Conservation (phyloP, 2,888 invertebrate genomes). For the Bedellia somnulentella region DNA sequence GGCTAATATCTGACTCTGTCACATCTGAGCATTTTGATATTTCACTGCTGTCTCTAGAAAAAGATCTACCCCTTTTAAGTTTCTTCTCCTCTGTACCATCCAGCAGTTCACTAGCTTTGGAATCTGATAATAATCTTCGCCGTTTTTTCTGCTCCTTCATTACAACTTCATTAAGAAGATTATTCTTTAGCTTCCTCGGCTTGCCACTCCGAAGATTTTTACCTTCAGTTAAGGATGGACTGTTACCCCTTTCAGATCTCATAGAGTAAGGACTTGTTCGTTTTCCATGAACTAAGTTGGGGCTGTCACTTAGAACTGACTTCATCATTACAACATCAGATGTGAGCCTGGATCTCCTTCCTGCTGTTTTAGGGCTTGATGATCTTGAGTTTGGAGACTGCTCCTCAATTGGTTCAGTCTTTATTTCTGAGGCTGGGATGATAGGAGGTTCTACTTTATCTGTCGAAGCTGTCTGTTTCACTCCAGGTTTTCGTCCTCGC, state of each 20-base stretch:
- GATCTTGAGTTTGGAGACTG: constrained; percentile 40
- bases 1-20: constrained; percentile 66
- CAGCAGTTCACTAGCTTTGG: constrained; percentile 35
- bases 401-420: constrained; percentile 47
- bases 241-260: constrained; percentile 60
- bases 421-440: constrained; percentile 45
- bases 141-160: constrained; percentile 58
- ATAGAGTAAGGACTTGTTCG: constrained; percentile 64
- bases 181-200: constrained; percentile 62
- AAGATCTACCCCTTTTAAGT: constrained; percentile 45
- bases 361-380: constrained; percentile 48
- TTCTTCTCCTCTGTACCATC: constrained; percentile 45
- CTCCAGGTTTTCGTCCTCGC: constrained; percentile 33
- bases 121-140: constrained; percentile 57
- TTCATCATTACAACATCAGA: constrained; percentile 54
- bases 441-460: constrained; percentile 36
- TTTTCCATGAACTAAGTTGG: constrained; percentile 34
- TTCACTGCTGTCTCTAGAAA: constrained; percentile 61
- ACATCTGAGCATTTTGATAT: constrained; percentile 64
- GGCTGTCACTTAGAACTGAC: constrained; percentile 38
- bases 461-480: constrained; percentile 28
- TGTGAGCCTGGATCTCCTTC: constrained; percentile 38
- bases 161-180: constrained; percentile 60
- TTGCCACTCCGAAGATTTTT: constrained; percentile 69
- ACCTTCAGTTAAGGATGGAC: constrained; percentile 46